A percentile compares a stretch with the other conserved stretches of the same genome.
These are phyloP conservation scores for Chaunax sp. DNA, from an alignment of 2,797 vertebrate genomes.

Conservation along the genomic window DNA sequence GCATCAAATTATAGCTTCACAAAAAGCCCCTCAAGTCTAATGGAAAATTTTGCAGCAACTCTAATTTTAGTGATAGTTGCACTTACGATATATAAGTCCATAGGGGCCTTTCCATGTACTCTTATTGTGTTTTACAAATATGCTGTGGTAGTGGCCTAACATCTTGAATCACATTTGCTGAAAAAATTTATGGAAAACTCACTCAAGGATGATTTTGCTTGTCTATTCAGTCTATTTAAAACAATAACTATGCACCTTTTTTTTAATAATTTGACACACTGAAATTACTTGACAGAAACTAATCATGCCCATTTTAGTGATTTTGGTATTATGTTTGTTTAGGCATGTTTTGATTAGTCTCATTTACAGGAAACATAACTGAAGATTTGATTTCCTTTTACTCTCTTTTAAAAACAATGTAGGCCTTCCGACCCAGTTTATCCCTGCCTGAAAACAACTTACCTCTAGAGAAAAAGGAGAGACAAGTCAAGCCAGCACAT, in stretches of 20 bases:
- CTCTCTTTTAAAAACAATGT: background rate
- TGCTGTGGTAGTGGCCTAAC: background rate
- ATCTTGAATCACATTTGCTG: background rate
- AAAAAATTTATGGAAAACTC: background rate
- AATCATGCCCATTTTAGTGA: background rate
- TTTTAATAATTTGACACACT: background rate
- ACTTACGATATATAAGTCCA: conserved; percentile 16
- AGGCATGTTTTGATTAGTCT: background rate
- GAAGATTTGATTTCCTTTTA: background rate
- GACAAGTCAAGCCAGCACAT: background rate
- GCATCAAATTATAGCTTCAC: conserved; percentile 49
- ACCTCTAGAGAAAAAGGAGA: conserved; percentile 31
- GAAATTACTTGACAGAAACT: background rate
- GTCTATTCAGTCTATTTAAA: background rate
- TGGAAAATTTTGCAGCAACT: conserved; percentile 33
- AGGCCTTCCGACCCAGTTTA: background rate
- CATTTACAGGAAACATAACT: conserved; percentile 1
- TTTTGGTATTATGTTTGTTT: background rate
- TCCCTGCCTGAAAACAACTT: conserved; percentile 18
- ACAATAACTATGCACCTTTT: too few relatives aligned
- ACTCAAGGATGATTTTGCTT: background rate
- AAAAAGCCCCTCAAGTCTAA: conserved; percentile 33
- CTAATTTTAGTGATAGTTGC: conserved; percentile 41
- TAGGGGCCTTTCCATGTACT: background rate
- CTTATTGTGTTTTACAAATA: conserved; percentile 15